Evolutionary conservation across 2,113 vertebrate genomes (phyloP).

Genomic region (Mionectes macconnelli): DNA sequence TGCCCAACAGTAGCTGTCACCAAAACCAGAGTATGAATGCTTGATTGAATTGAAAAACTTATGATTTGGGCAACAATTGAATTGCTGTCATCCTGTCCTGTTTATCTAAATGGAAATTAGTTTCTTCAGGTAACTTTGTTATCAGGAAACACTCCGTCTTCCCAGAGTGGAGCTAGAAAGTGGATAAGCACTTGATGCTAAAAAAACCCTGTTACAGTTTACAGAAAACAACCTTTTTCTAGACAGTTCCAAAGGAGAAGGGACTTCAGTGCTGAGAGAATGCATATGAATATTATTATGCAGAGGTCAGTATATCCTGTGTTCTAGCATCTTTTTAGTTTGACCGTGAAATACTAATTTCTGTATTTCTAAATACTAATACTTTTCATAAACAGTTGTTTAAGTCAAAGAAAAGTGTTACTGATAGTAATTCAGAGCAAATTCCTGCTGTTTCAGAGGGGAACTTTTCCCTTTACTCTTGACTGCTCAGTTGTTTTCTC

Average conservation of each 20-base stretch:
- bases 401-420: neutral
- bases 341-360: neutral
- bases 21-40: neutral
- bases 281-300: neutral
- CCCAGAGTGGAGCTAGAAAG: neutral
- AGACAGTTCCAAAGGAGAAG: neutral
- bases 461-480: neutral
- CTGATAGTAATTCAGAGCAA: neutral
- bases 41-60: neutral
- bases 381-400: rapidly evolving
- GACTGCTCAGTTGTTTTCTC: neutral
- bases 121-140: neutral
- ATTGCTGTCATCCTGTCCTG: neutral
- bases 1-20: neutral
- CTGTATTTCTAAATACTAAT: neutral
- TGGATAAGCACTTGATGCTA: neutral
- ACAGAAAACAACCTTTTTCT: neutral
- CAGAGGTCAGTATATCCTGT: neutral
- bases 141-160: neutral
- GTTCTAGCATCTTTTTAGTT: neutral
- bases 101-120: neutral
- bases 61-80: neutral
- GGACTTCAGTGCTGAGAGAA: neutral
- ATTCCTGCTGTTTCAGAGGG: neutral
- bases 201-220: neutral